A percentile compares a stretch with the other conserved stretches of the same genome.
These are phyloP conservation scores for Trinorchestia longiramus DNA, from an alignment of 1,140 invertebrate species.

Conservation along the genomic window DNA sequence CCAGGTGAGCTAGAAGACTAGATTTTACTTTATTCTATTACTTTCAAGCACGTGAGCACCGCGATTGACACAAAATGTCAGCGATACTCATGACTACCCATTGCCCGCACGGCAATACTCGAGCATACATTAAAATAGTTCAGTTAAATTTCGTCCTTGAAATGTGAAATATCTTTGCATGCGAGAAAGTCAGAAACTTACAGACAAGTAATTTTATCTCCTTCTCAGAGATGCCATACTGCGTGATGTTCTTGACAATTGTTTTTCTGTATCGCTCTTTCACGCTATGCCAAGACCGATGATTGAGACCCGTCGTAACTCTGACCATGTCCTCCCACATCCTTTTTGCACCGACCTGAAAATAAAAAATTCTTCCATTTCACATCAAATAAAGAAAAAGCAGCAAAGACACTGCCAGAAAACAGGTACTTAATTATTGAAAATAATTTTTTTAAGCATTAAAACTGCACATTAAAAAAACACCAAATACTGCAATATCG, in stretches of 20 bases:
- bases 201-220: neutral
- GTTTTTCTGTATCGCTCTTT: conserved; percentile 25
- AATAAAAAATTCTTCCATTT: neutral
- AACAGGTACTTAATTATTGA: too few species aligned
- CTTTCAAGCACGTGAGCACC: neutral
- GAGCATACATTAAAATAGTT: neutral
- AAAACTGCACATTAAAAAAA: too few species aligned
- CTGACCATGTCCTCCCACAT: neutral
- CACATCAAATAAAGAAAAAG: neutral
- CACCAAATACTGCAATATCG: too few species aligned
- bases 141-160: too few species aligned
- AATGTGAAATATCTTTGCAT: neutral
- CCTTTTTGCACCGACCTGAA: neutral
- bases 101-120: neutral
- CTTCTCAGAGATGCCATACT: neutral
- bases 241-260: neutral
- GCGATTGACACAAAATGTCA: neutral
- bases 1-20: too few species aligned
- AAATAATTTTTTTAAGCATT: too few species aligned
- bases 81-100: neutral
- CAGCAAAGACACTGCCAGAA: neutral
- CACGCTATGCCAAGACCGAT: conserved; percentile 20
- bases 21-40: neutral
- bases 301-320: neutral
- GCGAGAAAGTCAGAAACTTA: neutral